These are phyloP conservation scores for Gallirallus australis DNA, from an alignment of 2,797 vertebrate species.

Conservation along the genomic window DNA sequence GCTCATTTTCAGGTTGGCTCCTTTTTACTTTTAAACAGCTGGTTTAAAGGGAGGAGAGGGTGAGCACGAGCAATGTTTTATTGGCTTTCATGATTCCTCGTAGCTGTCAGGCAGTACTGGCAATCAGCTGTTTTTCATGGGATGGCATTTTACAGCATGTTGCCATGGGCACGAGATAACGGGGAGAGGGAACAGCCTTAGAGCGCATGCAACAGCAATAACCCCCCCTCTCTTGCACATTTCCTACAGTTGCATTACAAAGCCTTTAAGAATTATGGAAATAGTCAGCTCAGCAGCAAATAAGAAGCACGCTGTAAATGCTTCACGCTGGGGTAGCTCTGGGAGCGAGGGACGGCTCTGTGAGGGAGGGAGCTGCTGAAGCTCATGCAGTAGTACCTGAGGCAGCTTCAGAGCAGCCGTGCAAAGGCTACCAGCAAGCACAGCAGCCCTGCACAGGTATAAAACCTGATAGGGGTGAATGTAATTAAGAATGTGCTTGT, in stretches of 20 bases:
- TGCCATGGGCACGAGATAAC: background rate
- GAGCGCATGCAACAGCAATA: background rate
- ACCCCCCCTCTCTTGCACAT: background rate
- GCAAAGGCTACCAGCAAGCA: background rate
- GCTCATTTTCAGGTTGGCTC: background rate
- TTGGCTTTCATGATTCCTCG: background rate
- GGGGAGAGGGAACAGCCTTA: background rate
- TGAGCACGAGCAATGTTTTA: background rate
- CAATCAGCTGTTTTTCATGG: background rate
- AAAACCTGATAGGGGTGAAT: background rate
- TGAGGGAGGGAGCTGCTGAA: background rate
- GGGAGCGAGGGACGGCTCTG: fast-evolving
- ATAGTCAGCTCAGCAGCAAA: background rate
- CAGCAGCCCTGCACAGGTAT: background rate
- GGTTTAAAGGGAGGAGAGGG: background rate
- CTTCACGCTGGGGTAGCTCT: background rate
- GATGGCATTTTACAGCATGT: background rate
- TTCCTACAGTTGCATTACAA: background rate
- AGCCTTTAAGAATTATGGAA: background rate
- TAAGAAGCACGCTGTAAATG: background rate
- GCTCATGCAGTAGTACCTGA: fast-evolving
- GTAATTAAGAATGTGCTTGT: background rate
- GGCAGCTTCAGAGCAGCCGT: background rate
- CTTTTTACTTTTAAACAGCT: background rate
- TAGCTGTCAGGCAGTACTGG: background rate